These are phyloP conservation scores for Rhagonycha lutea DNA, from an alignment of 2,888 invertebrate species.

Conservation along the genomic window DNA sequence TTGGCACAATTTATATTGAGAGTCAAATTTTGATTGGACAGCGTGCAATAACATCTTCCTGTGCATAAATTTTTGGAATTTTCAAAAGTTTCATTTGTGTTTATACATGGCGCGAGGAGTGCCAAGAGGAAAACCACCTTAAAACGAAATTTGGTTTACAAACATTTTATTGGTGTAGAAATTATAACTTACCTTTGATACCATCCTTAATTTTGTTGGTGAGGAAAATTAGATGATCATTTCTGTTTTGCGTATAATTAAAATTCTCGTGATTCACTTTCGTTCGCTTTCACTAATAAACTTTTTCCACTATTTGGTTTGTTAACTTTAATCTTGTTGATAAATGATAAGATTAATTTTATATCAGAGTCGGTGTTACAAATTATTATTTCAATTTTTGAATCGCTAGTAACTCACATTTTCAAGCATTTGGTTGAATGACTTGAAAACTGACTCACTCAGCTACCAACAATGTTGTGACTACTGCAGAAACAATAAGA, in stretches of 20 bases:
- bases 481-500: slow-evolving; percentile 12
- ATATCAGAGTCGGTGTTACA: neutral
- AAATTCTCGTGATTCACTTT: neutral
- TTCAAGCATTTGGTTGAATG: neutral
- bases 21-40: slow-evolving; percentile 31
- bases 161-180: neutral
- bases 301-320: neutral
- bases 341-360: neutral
- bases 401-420: neutral
- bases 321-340: neutral
- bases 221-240: neutral
- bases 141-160: no score
- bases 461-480: slow-evolving; percentile 10
- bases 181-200: no score
- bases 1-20: slow-evolving; percentile 46
- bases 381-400: neutral
- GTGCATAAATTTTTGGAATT: slow-evolving; percentile 35
- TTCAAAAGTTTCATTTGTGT: slow-evolving; percentile 28
- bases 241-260: neutral
- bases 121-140: neutral
- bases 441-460: slow-evolving; percentile 2
- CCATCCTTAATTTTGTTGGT: neutral
- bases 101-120: neutral
- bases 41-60: slow-evolving; percentile 42
- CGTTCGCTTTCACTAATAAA: neutral